A percentile compares a stretch with the other conserved stretches of the same genome.
Evolutionary conservation across 2,113 vertebrate species (phyloP).

Genomic region (Aspidoscelis tigris): DNA sequence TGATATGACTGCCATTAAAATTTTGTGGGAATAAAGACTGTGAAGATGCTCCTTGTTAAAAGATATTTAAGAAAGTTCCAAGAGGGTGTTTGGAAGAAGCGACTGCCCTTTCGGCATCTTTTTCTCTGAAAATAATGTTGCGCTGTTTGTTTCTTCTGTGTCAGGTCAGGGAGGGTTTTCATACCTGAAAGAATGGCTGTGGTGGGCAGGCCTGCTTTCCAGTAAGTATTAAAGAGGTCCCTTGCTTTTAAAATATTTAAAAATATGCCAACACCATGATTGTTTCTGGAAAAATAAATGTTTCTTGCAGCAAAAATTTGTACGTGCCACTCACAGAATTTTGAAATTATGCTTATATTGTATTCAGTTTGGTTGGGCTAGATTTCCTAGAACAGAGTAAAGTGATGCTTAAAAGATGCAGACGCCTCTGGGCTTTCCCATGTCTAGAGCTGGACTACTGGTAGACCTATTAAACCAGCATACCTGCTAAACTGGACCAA

Average conservation of each 20-base stretch:
- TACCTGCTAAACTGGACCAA: too few species aligned
- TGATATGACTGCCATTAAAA: neutral
- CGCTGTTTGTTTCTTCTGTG: slow-evolving; percentile 5
- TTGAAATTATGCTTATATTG: neutral
- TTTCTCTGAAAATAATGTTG: slow-evolving; percentile 29
- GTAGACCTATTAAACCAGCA: too few species aligned
- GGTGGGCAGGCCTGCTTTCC: slow-evolving; percentile 83
- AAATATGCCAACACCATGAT: neutral
- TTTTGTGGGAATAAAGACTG: neutral
- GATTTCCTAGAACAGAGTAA: neutral
- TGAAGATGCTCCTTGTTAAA: too few species aligned
- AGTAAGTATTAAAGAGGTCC: slow-evolving; percentile 72
- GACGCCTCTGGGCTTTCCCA: too few species aligned
- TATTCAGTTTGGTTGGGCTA: neutral
- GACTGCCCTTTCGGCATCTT: neutral
- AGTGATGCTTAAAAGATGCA: neutral
- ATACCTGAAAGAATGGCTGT: slow-evolving; percentile 85
- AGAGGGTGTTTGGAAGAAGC: neutral
- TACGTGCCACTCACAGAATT: neutral
- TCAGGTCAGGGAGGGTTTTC: slow-evolving; percentile 83
- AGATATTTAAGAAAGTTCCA: too few species aligned
- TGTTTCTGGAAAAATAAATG: neutral
- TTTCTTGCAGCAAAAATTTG: neutral
- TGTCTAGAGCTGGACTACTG: too few species aligned
- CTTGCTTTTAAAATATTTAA: neutral